A percentile compares a stretch with the other conserved stretches of the same genome.
Conservation (phyloP, 2,113 vertebrate species). For the Colius striatus region DNA sequence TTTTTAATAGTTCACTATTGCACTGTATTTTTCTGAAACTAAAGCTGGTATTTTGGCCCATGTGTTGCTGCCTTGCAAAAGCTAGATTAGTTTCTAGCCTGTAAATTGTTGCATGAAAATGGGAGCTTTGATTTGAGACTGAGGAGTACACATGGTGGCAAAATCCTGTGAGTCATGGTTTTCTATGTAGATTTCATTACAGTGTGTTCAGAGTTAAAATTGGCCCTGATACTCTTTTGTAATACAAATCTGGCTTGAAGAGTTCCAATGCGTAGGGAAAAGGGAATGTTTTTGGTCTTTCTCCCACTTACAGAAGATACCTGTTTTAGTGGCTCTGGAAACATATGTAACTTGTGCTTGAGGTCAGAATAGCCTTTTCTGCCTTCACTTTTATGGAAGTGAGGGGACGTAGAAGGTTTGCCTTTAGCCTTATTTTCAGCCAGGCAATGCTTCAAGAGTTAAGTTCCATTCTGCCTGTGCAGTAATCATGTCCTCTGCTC, state of each 20-base stretch:
- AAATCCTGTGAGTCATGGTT: neutral
- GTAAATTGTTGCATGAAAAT: neutral
- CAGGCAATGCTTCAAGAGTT: neutral
- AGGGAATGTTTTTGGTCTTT: neutral
- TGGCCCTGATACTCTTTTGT: neutral
- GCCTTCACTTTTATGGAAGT: neutral
- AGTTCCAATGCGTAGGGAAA: neutral
- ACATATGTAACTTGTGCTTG: rapidly evolving
- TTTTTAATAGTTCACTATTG: neutral
- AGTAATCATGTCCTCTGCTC: neutral
- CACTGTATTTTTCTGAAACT: neutral
- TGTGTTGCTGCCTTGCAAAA: neutral
- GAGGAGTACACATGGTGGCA: rapidly evolving
- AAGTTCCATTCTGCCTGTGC: neutral
- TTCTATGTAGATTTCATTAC: neutral
- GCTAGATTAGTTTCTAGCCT: neutral
- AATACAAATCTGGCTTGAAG: neutral
- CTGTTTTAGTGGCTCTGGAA: neutral
- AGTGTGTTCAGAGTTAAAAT: neutral
- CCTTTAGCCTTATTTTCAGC: neutral
- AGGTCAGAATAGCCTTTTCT: neutral
- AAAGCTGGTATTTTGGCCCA: neutral
- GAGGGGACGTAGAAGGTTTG: neutral
- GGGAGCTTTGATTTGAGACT: neutral
- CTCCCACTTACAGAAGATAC: neutral